phyloP scores from a whole-genome alignment of 1,140 invertebrate species.

The Drosophila sturtevanti region DNA sequence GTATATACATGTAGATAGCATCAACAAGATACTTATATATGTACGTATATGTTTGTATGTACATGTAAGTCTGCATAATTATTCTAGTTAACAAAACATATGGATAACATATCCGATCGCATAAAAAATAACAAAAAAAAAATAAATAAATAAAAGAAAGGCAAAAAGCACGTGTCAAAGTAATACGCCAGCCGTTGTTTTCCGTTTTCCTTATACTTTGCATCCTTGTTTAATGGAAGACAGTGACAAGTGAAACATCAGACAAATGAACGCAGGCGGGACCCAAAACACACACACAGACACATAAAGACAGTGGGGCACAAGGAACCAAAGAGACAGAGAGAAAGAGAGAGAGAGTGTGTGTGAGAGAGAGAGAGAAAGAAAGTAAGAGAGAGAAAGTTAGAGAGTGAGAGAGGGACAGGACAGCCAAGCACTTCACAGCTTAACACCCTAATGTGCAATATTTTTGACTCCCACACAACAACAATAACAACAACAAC shows the following conservation, averaged over 20 bases:
- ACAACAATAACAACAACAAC: slow-evolving; percentile 31
- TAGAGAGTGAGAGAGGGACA: slow-evolving; percentile 25
- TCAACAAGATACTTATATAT: no score
- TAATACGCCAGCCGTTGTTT: slow-evolving; percentile 1
- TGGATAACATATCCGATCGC: background rate
- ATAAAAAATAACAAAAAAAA: background rate
- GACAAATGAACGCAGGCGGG: slow-evolving; percentile 44
- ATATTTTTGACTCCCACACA: slow-evolving; percentile 67
- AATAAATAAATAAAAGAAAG: slow-evolving; percentile 12
- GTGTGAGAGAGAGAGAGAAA: slow-evolving; percentile 14
- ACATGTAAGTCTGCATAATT: background rate
- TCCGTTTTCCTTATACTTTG: slow-evolving; percentile 2
- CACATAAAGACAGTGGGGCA: slow-evolving; percentile 12
- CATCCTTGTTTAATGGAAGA: slow-evolving; percentile 16
- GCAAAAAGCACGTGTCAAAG: slow-evolving; percentile 12
- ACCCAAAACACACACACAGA: slow-evolving; percentile 15
- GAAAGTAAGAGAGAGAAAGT: slow-evolving; percentile 8
- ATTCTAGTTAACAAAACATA: slow-evolving; percentile 1
- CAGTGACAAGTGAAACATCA: slow-evolving; percentile 56
- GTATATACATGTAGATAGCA: background rate
- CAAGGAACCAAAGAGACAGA: slow-evolving; percentile 13
- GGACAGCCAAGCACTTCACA: slow-evolving; percentile 76
- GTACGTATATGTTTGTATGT: background rate
- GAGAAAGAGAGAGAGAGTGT: slow-evolving; percentile 10
- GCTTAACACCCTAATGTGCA: slow-evolving; percentile 82